phyloP scores from a whole-genome alignment of 1,140 invertebrate genomes.

The Trichonephila clavipes region DNA sequence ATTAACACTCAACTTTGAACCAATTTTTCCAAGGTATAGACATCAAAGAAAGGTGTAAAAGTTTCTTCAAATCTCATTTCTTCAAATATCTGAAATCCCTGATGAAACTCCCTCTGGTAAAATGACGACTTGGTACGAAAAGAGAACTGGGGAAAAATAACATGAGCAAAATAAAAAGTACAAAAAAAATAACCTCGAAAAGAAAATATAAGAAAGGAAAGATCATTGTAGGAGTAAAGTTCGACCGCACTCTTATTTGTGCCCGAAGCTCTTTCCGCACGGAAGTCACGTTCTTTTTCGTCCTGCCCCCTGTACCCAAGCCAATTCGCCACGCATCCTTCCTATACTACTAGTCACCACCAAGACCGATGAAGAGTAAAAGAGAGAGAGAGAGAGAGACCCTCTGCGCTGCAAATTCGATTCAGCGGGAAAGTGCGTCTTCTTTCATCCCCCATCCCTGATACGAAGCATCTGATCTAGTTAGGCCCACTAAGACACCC shows the following conservation, averaged over 20 bases:
- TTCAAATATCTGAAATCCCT: conserved; percentile 43
- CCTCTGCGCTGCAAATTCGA: conserved; percentile 64
- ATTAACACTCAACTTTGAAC: neutral
- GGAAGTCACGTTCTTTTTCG: conserved; percentile 53
- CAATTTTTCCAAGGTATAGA: neutral
- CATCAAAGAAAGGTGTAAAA: conserved; percentile 26
- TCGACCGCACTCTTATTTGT: conserved; percentile 58
- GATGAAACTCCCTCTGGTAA: conserved; percentile 12
- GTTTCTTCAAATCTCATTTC: conserved; percentile 23
- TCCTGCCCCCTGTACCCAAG: neutral
- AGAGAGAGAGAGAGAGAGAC: conserved; percentile 16
- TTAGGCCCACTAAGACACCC: conserved; percentile 64
- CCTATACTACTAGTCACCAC: neutral
- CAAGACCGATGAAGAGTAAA: conserved; percentile 29
- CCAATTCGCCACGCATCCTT: conserved; percentile 61
- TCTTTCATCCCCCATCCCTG: neutral
- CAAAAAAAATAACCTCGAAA: neutral
- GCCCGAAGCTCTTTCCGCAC: conserved; percentile 48
- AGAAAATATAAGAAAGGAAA: neutral
- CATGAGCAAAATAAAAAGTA: neutral
- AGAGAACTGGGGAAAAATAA: neutral
- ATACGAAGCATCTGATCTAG: conserved; percentile 55
- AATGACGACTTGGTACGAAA: neutral
- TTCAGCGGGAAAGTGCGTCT: conserved; percentile 47
- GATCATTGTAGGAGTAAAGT: conserved; percentile 44